Evolutionary conservation across 2,113 vertebrate genomes (phyloP).

Genomic region (Antigone vipio): DNA sequence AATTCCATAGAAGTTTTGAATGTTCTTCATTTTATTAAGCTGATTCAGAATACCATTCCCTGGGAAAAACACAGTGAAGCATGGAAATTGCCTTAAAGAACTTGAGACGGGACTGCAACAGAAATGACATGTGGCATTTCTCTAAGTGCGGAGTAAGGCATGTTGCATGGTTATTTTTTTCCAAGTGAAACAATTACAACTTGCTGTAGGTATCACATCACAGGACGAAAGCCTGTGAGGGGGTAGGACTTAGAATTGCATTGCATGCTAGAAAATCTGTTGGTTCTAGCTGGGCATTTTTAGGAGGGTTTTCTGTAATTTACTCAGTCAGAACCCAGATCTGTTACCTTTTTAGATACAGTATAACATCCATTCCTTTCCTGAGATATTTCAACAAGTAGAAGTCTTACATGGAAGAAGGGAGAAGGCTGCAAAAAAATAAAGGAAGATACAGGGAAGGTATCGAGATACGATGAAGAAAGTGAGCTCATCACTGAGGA

Average conservation of each 20-base stretch:
- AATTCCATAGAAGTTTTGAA: background rate
- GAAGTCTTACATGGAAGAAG: background rate
- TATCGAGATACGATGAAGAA: background rate
- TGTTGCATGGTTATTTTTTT: conserved; percentile 11
- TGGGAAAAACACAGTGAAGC: conserved; percentile 36
- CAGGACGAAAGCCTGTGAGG: background rate
- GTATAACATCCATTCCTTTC: background rate
- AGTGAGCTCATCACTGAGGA: background rate
- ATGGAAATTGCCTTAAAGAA: conserved; percentile 52
- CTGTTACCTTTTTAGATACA: background rate
- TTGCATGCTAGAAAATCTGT: background rate
- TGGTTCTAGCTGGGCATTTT: background rate
- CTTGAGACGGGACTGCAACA: conserved; percentile 5
- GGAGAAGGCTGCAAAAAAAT: background rate
- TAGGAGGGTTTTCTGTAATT: background rate
- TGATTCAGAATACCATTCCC: background rate
- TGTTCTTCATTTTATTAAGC: conserved; percentile 1
- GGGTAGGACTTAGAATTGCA: background rate
- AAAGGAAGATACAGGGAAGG: background rate
- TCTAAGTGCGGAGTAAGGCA: background rate
- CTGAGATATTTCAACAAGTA: background rate
- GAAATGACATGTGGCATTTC: conserved; percentile 46
- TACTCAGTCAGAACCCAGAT: background rate
- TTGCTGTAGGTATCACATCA: conserved; percentile 38
- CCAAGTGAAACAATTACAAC: conserved; percentile 18